Base-by-base conservation (phyloP, 1,140 invertebrate genomes). In the Dufourea novaeangliae region DNA sequence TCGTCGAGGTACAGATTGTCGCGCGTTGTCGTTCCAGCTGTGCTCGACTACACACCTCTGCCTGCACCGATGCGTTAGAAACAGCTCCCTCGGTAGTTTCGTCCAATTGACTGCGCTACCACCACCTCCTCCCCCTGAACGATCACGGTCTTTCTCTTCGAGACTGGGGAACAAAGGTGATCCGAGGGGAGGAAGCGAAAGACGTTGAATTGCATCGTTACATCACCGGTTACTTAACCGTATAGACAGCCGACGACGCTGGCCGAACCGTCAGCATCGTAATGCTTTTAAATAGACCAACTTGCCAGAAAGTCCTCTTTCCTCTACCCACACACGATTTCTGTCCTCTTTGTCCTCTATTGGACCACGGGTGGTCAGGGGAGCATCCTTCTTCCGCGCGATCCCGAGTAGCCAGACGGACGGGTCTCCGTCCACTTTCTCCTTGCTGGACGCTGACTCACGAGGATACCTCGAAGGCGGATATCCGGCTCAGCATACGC, bases 161-260 rank as follows among this genome's bases (percentile, higher is more conserved):
- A 29, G 12, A n/a, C 25, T 17, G 17, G 12, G 25, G 34, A 63
- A 70, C 67, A 78, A 78, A 72, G 32, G 59, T 44, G 54, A 82
- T n/a, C n/a, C 52, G 52, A 37, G 64, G 64, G 69, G 79, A 82
- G 80, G 75, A 62, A n/a, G n/a, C n/a, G n/a, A n/a, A n/a, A n/a
- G n/a, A n/a, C n/a, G 74, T 61, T 78, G 74, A 84, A 82, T 82
- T 82, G 81, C 80, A 56, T 56, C 68, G 79, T 85, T 84, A 78
- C 79, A 80, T 85, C 82, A 84, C 46, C 68, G 75, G 80, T 85
- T 82, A 84, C 68, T 85, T 84, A 84, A 84, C 75, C 82, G 74
- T 72, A 44, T 54, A 72, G 69, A 76, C 69, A 32, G 54, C 17
- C 78, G 50, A 61, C 54, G 56, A 74, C 50, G 59, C 41, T 81